Evolutionary conservation across 1,140 invertebrate genomes (phyloP).

Genomic region (Bombus difficillimus): DNA sequence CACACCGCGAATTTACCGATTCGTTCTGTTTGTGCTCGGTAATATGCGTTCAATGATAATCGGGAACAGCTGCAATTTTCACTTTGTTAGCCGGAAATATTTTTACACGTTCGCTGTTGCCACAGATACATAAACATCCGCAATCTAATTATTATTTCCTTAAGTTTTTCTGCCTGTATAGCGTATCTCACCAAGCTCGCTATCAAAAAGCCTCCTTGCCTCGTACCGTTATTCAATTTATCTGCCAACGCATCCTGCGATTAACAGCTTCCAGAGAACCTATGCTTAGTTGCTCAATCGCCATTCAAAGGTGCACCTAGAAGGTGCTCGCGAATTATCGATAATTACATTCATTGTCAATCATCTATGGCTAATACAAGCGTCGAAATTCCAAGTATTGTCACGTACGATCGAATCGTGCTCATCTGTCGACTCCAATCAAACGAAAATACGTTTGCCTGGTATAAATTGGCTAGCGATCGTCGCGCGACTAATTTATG

Average conservation of each 20-base stretch:
- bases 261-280: slow-evolving; percentile 1
- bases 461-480: background rate
- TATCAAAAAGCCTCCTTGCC: slow-evolving; percentile 17
- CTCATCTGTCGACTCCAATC: slow-evolving; percentile 40
- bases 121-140: background rate
- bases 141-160: background rate
- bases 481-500: slow-evolving; percentile 47
- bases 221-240: slow-evolving; percentile 31
- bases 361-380: no score
- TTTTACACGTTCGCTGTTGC: background rate
- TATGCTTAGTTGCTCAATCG: background rate
- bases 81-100: slow-evolving; percentile 1
- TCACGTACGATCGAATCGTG: background rate
- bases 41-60: slow-evolving; percentile 13
- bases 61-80: slow-evolving; percentile 17
- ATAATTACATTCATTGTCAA: slow-evolving; percentile 4
- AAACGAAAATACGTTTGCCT: background rate
- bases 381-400: background rate
- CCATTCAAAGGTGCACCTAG: background rate
- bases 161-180: background rate
- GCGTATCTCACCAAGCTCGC: background rate
- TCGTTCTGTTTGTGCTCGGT: slow-evolving; percentile 27
- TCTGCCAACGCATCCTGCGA: background rate
- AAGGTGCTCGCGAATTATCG: slow-evolving; percentile 23
- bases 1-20: slow-evolving; percentile 15